Evolutionary conservation across 2,113 vertebrate species (phyloP), one percentile per base, ranked within the genome.

Genomic region (Podilymbus podiceps): DNA sequence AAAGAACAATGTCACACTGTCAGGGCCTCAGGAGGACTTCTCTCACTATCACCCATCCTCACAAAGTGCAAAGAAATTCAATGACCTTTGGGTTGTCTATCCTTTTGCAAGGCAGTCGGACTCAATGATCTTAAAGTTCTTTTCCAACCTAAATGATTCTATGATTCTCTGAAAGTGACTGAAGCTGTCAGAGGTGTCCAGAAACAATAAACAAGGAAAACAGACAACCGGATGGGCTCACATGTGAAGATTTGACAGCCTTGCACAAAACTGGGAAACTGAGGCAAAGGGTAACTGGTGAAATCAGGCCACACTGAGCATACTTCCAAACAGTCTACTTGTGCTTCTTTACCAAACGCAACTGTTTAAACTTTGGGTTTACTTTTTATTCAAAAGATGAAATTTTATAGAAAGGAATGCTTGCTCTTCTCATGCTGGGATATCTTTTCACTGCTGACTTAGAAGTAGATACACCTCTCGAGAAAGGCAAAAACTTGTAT

Each of bases 221-320:
- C 5, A 68, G 23, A 12, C 56, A 63, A n/a, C 18, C 0, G 1
- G 15, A 63, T 52, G 33, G n/a, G 38, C 38, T 93, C 49, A 42
- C 9, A 38, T 19, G 33, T 8, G 21, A 71, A 59, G 60, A 44
- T 21, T 49, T 72, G 63, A 60, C 35, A 53, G 22, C 49, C 49
- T 83, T 56, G 30, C 42, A 53, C 27, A 69, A 74, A 92, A 73
- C 33, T 23, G 3, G 55, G 78, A 91, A 60, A 64, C 52, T 3
- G 17, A 82, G 80, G 35, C 14, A 47, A 66, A 82, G 11, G 15
- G 21, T 30, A 47, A 46, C 38, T 40, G 5, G 21, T 20, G 49
- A 85, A 68, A 19, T 47, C 71, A 44, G 40, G 33, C 33, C 71
- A 69, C 27, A 30, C 3, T 0, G 0, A 46, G 15, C 10, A 19